Evolutionary conservation across 2,113 vertebrate species (phyloP).

Genomic region (Sinocyclocheilus anophthalmus): DNA sequence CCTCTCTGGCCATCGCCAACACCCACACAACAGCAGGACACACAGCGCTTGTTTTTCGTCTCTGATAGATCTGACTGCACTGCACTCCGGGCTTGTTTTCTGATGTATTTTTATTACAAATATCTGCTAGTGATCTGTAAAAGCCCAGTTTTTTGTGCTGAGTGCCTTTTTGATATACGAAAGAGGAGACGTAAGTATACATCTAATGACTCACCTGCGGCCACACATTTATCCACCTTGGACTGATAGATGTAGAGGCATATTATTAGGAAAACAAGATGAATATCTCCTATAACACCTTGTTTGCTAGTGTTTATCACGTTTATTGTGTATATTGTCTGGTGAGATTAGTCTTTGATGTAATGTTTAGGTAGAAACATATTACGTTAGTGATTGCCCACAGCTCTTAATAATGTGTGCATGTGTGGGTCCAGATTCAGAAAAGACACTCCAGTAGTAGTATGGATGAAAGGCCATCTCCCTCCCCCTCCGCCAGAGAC

Average conservation of each 20-base stretch:
- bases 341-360: background rate
- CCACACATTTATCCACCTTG: background rate
- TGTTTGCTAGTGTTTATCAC: background rate
- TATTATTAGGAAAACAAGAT: background rate
- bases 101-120: background rate
- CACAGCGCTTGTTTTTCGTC: slow-evolving; percentile 10
- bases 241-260: background rate
- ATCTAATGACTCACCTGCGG: background rate
- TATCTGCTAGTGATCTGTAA: background rate
- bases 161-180: slow-evolving; percentile 11
- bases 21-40: slow-evolving; percentile 30
- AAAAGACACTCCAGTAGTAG: slow-evolving; percentile 97
- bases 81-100: slow-evolving; percentile 29
- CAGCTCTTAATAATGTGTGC: background rate
- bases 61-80: background rate
- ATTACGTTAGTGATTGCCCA: background rate
- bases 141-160: background rate
- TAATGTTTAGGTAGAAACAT: background rate
- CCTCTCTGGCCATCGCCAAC: slow-evolving; percentile 35
- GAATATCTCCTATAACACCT: background rate
- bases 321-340: background rate
- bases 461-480: slow-evolving; percentile 90
- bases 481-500: slow-evolving; percentile 90
- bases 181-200: background rate
- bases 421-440: slow-evolving; percentile 83